Evolutionary conservation across 2,113 vertebrate species (phyloP), one percentile per base, ranked within the genome.

Genomic region (Pionites leucogaster): DNA sequence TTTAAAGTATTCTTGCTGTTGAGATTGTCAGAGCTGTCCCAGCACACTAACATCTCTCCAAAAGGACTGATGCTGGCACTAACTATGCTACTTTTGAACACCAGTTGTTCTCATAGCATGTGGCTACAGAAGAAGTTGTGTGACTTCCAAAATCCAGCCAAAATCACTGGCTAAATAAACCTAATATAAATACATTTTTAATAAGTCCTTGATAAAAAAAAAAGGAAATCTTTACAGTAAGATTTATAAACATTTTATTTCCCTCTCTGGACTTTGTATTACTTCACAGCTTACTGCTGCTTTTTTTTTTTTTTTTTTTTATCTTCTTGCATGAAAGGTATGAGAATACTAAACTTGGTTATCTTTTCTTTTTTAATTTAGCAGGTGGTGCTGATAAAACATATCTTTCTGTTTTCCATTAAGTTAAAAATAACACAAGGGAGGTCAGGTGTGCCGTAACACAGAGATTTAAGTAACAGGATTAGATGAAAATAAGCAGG

Each of bases 371-470:
- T 81, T 77, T 60, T 75, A 60, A 90, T 77, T 78, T 78, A 95
- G 77, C 69, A 86, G 37, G 50, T 91, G 77, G 31, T 86, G 69
- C 15, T 79, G 80, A 95, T 76, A 80, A 92, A 94, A 95, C 22
- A 13, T 29, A 68, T 69, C 18, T 86, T 92, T 82, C 33, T 87
- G 62, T 62, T 95, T 96, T 72, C 49, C 41, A 57, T 37, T 52
- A 86, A 91, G 92, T 94, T 94, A 93, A 96, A 95, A 96, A 93
- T 91, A 95, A 90, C 91, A 88, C 57, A 50, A 82, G 64, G 8
- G 44, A 90, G 42, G 55, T 86, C 80, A 93, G 72, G 31, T 84
- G 44, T 79, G 80, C 47, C 55, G 82, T 79, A 94, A 79, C 37
- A 81, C 35, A 81, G 88, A 82, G 77, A 91, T 89, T 92, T 84